phyloP scores from a whole-genome alignment of 2,888 invertebrate species.

The Chironomus riparius region DNA sequence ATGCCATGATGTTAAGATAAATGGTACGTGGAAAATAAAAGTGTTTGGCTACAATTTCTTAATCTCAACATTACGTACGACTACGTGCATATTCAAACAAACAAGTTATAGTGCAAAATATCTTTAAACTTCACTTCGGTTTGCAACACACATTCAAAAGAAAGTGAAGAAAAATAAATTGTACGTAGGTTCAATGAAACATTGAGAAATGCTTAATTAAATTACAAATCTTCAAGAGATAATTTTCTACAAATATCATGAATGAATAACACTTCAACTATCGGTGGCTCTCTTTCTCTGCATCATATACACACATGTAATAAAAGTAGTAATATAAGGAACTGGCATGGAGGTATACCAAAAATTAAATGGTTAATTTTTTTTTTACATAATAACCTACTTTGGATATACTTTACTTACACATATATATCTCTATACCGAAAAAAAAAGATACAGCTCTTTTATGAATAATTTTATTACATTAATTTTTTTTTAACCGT shows the following conservation, averaged over 20 bases:
- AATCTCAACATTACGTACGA: not conserved
- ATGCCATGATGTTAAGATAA: too few relatives aligned
- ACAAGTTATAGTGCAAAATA: not conserved
- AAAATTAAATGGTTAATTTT: constrained; percentile 21
- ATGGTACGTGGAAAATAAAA: too few relatives aligned
- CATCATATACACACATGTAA: not conserved
- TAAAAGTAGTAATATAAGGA: constrained; percentile 4
- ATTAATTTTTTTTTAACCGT: constrained; percentile 25
- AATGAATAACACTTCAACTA: not conserved
- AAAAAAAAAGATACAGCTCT: constrained; percentile 18
- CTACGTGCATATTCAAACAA: not conserved
- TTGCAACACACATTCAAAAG: not conserved
- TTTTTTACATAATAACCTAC: constrained; percentile 27
- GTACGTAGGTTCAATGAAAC: not conserved
- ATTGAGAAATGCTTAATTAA: not conserved
- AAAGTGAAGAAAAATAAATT: not conserved
- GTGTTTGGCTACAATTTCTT: not conserved
- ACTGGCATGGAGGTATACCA: constrained; percentile 6
- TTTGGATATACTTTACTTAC: constrained; percentile 22
- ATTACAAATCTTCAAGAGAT: not conserved
- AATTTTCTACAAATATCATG: not conserved
- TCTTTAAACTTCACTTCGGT: not conserved
- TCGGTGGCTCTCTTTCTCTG: too few relatives aligned
- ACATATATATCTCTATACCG: not conserved
- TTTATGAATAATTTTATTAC: constrained; percentile 27